Evolutionary conservation across 2,888 invertebrate genomes (phyloP), one percentile per base, ranked within the genome.

Genomic region (Diarsia rubi): DNA sequence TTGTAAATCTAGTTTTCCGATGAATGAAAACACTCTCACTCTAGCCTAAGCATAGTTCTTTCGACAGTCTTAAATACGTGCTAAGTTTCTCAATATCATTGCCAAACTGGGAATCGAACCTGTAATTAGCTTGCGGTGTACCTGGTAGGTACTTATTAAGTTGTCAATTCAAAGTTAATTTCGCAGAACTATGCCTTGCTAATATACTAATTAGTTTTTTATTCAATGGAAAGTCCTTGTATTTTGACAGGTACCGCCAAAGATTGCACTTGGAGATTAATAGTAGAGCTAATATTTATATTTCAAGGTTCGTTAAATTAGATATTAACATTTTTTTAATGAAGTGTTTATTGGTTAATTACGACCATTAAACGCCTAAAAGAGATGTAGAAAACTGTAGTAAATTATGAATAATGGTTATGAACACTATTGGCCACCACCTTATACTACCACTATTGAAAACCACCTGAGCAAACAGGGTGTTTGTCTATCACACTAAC

Each of bases 251-350:
- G 24, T 62, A 44, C 37, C 27, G 65, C 45, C n/a, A 42, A 57
- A 80, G 49, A 80, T 80, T 73, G 42, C 81, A 45, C 19, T 45
- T 42, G 44, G 57, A 60, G 81, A 69, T 84, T 67, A 63, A 78
- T 27, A 37, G 59, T 77, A 64, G 12, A 54, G 49, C 16, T 47
- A 79, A 59, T 27, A 37, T 49, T 31, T 31, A 70, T 47, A 70
- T 47, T 79, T 21, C 45, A 60, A 49, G 47, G 27, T 52, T 57
- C 27, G 63, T 67, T 65, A 37, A 73, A 44, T 68, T 49, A 11
- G 19, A 24, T 47, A 54, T 57, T 42, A 73, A 19, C 14, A 12
- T 62, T 27, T 52, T 37, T n/a, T 21, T 79, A 44, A 47, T 63
- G 11, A 77, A 11, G 63, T 31, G 54, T 54, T 80, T 31, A 49